These are phyloP conservation scores for Alectura lathami DNA, from an alignment of 2,113 vertebrate species.

Conservation along the genomic window DNA sequence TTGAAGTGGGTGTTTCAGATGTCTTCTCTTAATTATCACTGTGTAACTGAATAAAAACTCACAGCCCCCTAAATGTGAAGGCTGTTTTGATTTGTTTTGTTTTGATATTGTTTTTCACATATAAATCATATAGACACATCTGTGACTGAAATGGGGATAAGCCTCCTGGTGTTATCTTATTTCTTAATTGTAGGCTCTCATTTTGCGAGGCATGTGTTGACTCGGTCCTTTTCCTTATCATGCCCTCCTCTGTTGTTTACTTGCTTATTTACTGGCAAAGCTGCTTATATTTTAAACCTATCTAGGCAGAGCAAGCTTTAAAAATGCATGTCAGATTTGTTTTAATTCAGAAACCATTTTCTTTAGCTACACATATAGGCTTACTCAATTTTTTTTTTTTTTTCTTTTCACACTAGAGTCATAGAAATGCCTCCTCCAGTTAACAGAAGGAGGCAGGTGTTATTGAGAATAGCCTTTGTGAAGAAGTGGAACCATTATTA, in stretches of 20 bases:
- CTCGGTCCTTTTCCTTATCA: constrained; percentile 49
- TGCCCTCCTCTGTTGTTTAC: constrained; percentile 48
- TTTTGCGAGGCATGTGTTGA: constrained; percentile 16
- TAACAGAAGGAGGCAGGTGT: constrained; percentile 41
- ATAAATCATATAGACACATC: constrained; percentile 65
- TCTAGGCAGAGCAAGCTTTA: constrained; percentile 14
- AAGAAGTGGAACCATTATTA: constrained; percentile 32
- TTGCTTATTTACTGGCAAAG: constrained; percentile 54
- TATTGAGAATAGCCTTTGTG: constrained; percentile 27
- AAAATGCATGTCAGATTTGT: constrained; percentile 18
- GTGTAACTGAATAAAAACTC: constrained; percentile 60
- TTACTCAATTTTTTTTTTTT: neutral
- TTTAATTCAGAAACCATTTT: constrained; percentile 49
- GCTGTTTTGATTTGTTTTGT: constrained; percentile 67
- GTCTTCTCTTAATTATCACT: constrained; percentile 76
- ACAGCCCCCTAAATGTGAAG: constrained; percentile 48
- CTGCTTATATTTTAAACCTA: constrained; percentile 44
- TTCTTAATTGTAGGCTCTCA: constrained; percentile 61
- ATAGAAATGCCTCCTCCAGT: constrained; percentile 17
- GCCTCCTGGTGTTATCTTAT: constrained; percentile 59
- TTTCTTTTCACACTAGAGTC: neutral
- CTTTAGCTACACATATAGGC: neutral
- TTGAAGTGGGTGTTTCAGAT: constrained; percentile 77
- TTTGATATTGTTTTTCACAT: constrained; percentile 69
- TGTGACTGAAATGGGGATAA: constrained; percentile 19